These are phyloP conservation scores for Trichosurus vulpecula DNA, from an alignment of 2,797 vertebrate genomes.

Conservation along the genomic window DNA sequence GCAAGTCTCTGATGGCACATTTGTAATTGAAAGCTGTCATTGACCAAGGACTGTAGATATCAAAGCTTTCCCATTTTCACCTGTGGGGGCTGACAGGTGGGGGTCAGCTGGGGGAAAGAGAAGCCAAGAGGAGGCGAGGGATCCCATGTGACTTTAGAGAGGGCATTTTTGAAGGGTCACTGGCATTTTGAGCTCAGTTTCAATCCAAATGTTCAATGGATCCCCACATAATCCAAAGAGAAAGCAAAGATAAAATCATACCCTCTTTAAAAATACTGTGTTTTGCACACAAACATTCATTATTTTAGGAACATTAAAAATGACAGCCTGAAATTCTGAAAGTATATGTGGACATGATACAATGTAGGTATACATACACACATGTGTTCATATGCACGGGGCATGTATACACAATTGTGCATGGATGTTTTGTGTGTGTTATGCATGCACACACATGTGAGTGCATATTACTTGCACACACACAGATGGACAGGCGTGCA, in stretches of 20 bases:
- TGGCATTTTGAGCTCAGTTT: slow-evolving; percentile 76
- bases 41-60: slow-evolving; percentile 49
- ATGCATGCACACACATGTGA: background rate
- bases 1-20: slow-evolving; percentile 72
- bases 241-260: slow-evolving; percentile 79
- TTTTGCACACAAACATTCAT: slow-evolving; percentile 87
- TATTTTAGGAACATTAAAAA: slow-evolving; percentile 85
- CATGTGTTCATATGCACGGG: slow-evolving; percentile 79
- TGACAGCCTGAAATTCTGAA: slow-evolving; percentile 88
- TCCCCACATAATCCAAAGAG: slow-evolving; percentile 75
- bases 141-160: slow-evolving; percentile 69
- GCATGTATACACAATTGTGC: slow-evolving; percentile 77
- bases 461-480: slow-evolving; percentile 71
- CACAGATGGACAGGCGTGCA: slow-evolving; percentile 36
- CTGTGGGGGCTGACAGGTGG: slow-evolving; percentile 60
- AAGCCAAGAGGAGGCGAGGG: slow-evolving; percentile 65
- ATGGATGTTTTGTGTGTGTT: slow-evolving; percentile 45
- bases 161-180: slow-evolving; percentile 65
- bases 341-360: slow-evolving; percentile 78
- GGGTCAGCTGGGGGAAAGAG: slow-evolving; percentile 38
- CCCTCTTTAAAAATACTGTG: slow-evolving; percentile 83
- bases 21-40: slow-evolving; percentile 65
- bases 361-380: slow-evolving; percentile 81
- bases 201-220: slow-evolving; percentile 69
- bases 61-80: slow-evolving; percentile 51